phyloP scores from a whole-genome alignment of 2,797 vertebrate species.

The Rhinichthys osculus region DNA sequence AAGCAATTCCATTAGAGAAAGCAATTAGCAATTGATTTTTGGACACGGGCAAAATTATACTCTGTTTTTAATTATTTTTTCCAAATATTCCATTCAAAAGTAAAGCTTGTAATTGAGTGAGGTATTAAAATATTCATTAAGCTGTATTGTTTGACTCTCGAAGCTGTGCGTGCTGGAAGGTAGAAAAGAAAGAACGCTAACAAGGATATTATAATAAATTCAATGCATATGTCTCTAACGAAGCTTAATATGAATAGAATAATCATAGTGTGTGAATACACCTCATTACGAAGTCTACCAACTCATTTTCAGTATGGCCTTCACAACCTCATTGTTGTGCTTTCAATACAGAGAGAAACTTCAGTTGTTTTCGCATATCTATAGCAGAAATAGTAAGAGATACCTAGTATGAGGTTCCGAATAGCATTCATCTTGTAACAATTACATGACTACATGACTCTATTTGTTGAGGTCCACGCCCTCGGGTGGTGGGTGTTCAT shows the following conservation, averaged over 20 bases:
- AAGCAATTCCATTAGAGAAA: background rate
- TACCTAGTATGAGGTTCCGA: background rate
- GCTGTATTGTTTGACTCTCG: constrained; percentile 20
- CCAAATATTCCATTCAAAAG: constrained; percentile 23
- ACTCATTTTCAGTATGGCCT: constrained; percentile 23
- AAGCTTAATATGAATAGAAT: constrained; percentile 19
- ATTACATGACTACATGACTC: constrained; percentile 26
- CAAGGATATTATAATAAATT: constrained; percentile 22
- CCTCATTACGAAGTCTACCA: constrained; percentile 34
- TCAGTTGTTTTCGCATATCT: background rate
- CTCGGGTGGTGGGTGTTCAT: constrained; percentile 45
- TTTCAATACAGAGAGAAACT: constrained; percentile 26
- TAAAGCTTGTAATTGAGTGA: constrained; percentile 13
- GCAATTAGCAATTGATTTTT: background rate
- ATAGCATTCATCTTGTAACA: background rate
- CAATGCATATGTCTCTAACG: background rate
- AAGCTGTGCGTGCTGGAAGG: constrained; percentile 12
- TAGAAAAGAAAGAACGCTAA: constrained; percentile 19
- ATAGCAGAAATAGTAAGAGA: background rate
- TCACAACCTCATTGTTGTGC: constrained; percentile 10
- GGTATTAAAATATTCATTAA: constrained; percentile 38
- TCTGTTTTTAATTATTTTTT: background rate
- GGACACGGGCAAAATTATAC: background rate
- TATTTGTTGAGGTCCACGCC: constrained; percentile 42
- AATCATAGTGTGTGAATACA: constrained; percentile 30